phyloP scores from a whole-genome alignment of 1,140 invertebrate genomes.

The Sycophila sp. region DNA sequence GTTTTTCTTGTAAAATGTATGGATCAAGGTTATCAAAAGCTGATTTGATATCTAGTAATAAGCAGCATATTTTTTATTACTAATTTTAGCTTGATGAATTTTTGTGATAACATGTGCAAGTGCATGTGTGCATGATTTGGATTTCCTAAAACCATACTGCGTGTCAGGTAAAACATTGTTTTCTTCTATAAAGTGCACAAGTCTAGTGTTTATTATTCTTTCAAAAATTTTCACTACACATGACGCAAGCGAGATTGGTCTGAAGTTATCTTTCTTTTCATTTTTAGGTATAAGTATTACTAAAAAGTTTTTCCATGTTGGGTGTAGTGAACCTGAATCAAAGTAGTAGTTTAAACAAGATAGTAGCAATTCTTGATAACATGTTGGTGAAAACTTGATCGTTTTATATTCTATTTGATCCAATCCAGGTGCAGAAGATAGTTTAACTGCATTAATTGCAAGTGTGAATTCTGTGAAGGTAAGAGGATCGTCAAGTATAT shows the following conservation, averaged over 20 bases:
- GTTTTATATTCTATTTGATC: neutral
- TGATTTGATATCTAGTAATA: conserved; percentile 32
- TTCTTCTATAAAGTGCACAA: no score
- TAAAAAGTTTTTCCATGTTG: neutral
- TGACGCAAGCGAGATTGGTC: conserved; percentile 5
- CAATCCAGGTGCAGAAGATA: neutral
- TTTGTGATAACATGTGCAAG: no score
- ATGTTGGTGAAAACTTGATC: neutral
- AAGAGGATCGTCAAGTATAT: neutral
- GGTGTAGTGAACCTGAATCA: neutral
- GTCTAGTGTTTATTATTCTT: no score
- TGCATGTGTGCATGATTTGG: no score
- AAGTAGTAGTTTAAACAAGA: neutral
- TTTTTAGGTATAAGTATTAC: neutral
- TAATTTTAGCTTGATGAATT: no score
- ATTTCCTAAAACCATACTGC: no score
- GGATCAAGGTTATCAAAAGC: conserved; percentile 28
- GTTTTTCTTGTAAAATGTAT: neutral
- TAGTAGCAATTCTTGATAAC: neutral
- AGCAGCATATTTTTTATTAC: neutral
- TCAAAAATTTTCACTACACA: neutral
- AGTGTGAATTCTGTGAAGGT: neutral
- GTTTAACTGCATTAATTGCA: neutral
- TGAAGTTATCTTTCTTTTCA: neutral
- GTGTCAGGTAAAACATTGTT: no score